These are phyloP conservation scores for Aphrocallistes beatrix DNA, from an alignment of 37 sponge, comb jelly and placozoan genomes.

Conservation along the genomic window DNA sequence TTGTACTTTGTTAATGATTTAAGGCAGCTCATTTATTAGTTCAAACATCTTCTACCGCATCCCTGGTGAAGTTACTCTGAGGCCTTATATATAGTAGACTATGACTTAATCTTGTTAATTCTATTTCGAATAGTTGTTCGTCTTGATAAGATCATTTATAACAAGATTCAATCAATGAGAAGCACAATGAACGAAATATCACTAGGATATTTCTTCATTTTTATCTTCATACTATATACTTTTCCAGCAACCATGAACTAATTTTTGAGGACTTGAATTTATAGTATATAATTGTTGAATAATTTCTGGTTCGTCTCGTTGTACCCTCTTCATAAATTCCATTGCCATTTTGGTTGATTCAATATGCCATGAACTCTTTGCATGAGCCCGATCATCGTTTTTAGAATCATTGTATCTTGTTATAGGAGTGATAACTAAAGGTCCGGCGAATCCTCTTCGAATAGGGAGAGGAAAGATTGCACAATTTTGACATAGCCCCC, in stretches of 20 bases:
- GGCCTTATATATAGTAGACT: no score
- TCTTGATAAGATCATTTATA: not conserved
- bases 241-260: not conserved
- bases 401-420: not conserved
- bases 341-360: not conserved
- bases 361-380: not conserved
- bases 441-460: not conserved
- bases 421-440: not conserved
- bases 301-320: not conserved
- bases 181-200: not conserved
- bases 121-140: not conserved
- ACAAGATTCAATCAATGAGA: not conserved
- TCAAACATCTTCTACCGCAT: no score
- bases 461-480: not conserved
- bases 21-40: no score
- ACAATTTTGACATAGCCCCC: no score
- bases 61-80: no score
- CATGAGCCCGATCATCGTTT: not conserved
- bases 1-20: no score
- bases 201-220: not conserved
- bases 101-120: not conserved
- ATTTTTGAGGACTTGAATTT: not conserved
- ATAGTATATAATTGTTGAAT: not conserved
- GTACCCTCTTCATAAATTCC: not conserved
- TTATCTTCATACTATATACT: not conserved